phyloP scores from a whole-genome alignment of 2,797 vertebrate species.

The Acridotheres tristis region DNA sequence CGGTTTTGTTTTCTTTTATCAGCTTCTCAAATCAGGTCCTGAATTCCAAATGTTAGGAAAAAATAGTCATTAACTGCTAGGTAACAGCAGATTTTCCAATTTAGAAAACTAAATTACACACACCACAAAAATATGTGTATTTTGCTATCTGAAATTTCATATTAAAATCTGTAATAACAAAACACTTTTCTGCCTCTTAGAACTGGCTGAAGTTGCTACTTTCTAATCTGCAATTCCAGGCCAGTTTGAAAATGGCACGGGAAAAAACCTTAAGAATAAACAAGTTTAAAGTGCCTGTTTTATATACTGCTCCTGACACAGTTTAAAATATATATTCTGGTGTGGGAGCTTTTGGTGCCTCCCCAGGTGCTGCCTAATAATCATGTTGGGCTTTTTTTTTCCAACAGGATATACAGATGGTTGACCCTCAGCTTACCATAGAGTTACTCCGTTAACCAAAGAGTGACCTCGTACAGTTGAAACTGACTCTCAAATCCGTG shows the following conservation, averaged over 20 bases:
- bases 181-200: constrained; percentile 17
- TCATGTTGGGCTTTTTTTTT: neutral
- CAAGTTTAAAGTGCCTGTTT: neutral
- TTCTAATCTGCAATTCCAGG: neutral
- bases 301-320: neutral
- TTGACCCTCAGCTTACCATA: constrained; percentile 25
- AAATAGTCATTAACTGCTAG: constrained; percentile 77
- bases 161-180: constrained; percentile 57
- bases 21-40: constrained; percentile 72
- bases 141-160: constrained; percentile 65
- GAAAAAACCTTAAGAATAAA: neutral
- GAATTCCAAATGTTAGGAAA: constrained; percentile 72
- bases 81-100: constrained; percentile 78
- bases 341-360: neutral
- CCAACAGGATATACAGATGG: neutral
- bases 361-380: neutral
- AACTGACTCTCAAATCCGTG: constrained; percentile 54
- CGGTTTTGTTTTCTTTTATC: constrained; percentile 75
- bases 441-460: constrained; percentile 48
- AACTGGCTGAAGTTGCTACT: neutral
- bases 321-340: neutral
- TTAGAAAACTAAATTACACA: constrained; percentile 69
- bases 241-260: neutral
- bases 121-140: neutral
- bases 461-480: constrained; percentile 34